Percentiles rank a stretch among this genome's conserved stretches.
Evolutionary conservation across 2,113 vertebrate species (phyloP).

Genomic region (Rattus rattus): DNA sequence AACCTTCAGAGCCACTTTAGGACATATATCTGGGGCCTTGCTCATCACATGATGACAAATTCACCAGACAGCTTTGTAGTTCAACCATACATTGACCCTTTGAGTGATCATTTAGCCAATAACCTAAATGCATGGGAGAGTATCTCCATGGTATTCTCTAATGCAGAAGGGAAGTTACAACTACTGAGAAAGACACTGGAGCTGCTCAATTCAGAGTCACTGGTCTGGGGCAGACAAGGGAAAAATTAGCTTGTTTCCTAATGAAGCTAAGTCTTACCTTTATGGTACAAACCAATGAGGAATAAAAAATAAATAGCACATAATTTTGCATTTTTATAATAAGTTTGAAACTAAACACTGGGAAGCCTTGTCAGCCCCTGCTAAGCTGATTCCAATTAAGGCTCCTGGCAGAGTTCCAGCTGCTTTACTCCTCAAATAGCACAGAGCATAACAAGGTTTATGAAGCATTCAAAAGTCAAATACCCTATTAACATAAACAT

Average conservation of each 20-base stretch:
- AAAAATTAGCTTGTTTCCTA: constrained; percentile 79
- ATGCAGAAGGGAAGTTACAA: constrained; percentile 42
- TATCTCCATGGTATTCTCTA: constrained; percentile 1
- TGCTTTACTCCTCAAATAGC: constrained; percentile 91
- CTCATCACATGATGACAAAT: background rate
- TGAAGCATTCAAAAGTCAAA: constrained; percentile 94
- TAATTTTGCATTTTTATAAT: constrained; percentile 89
- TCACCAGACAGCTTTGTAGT: constrained; percentile 32
- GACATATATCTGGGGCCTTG: constrained; percentile 45
- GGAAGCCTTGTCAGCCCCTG: constrained; percentile 90
- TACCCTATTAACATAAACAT: constrained; percentile 92
- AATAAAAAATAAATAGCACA: constrained; percentile 85
- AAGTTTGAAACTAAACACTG: constrained; percentile 89
- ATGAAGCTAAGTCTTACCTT: constrained; percentile 84
- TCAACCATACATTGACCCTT: constrained; percentile 33
- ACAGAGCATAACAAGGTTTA: constrained; percentile 91
- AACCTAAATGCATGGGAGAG: constrained; percentile 43
- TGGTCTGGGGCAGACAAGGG: constrained; percentile 62
- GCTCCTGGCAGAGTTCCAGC: constrained; percentile 90
- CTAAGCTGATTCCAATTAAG: constrained; percentile 93
- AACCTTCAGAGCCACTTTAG: background rate
- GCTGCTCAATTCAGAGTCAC: constrained; percentile 60
- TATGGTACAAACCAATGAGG: constrained; percentile 79
- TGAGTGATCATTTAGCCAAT: constrained; percentile 69
- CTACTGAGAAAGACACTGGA: constrained; percentile 70